Evolutionary conservation across 37 sponge, comb jelly and placozoan genomes (phyloP).

Genomic region (Crambe crambe): DNA sequence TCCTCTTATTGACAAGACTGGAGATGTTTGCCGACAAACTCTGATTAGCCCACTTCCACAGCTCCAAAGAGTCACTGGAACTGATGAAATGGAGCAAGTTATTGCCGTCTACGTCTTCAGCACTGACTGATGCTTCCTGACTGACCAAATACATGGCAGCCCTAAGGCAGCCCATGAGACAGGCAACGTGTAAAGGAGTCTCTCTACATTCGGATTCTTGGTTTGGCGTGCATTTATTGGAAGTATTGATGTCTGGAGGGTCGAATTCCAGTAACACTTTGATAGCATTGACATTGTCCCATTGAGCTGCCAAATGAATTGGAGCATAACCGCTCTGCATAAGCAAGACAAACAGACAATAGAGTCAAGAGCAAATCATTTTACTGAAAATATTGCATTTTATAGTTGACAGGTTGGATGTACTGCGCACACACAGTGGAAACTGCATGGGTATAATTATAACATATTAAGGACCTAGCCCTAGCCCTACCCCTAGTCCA

Average conservation of each 20-base stretch:
- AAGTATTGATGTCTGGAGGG: background rate
- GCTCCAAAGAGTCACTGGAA: background rate
- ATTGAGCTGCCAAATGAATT: conserved; percentile 29
- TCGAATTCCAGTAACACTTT: background rate
- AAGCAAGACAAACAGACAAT: background rate
- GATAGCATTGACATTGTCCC: conserved; percentile 1
- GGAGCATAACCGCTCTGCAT: conserved; percentile 38
- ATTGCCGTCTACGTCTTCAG: conserved; percentile 76
- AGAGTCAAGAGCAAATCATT: too few species aligned
- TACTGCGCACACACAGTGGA: too few species aligned
- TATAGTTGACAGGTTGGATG: too few species aligned
- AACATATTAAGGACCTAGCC: too few species aligned
- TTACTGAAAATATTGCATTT: too few species aligned
- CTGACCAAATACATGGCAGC: conserved; percentile 52
- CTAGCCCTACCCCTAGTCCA: too few species aligned
- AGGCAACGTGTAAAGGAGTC: conserved; percentile 81
- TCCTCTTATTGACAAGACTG: background rate
- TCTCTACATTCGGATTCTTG: conserved; percentile 39
- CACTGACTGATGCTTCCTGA: conserved; percentile 72
- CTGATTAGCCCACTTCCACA: background rate
- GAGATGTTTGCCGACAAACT: background rate
- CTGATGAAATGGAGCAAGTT: background rate
- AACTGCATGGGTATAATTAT: too few species aligned
- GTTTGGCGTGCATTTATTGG: background rate
- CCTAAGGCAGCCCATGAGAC: conserved; percentile 69